phyloP scores from a whole-genome alignment of 2,113 vertebrate species.

The Carassius carassius region DNA sequence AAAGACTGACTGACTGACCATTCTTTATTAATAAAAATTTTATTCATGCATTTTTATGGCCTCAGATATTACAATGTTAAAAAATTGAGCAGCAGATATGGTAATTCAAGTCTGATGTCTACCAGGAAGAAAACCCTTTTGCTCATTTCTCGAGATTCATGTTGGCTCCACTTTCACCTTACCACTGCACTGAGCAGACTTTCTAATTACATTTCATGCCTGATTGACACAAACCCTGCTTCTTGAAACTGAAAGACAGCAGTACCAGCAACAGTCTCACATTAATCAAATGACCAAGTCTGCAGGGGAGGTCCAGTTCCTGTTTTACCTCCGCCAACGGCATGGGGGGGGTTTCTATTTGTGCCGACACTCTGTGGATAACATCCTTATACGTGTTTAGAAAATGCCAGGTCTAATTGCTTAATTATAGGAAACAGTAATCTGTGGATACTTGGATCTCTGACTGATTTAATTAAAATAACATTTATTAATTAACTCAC shows the following conservation, averaged over 20 bases:
- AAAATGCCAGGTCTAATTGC: slow-evolving; percentile 79
- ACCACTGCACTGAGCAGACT: not conserved
- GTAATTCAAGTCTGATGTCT: slow-evolving; percentile 26
- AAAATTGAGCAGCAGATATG: slow-evolving; percentile 62
- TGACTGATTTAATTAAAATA: slow-evolving; percentile 78
- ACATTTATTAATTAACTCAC: slow-evolving; percentile 86
- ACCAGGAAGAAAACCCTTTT: not conserved
- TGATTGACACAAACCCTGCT: slow-evolving; percentile 18
- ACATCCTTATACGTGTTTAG: slow-evolving; percentile 70
- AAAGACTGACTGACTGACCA: slow-evolving; percentile 55
- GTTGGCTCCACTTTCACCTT: not conserved
- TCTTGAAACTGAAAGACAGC: slow-evolving; percentile 37
- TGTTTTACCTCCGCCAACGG: not conserved
- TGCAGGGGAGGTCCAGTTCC: slow-evolving; percentile 24
- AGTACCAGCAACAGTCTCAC: slow-evolving; percentile 16
- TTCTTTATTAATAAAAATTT: slow-evolving; percentile 64
- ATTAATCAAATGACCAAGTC: slow-evolving; percentile 36
- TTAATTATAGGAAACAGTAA: slow-evolving; percentile 85
- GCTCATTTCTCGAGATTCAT: not conserved
- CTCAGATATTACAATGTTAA: slow-evolving; percentile 59
- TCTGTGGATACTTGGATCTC: slow-evolving; percentile 76
- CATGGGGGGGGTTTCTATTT: slow-evolving; percentile 1
- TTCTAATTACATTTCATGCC: slow-evolving; percentile 29
- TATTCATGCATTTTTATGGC: slow-evolving; percentile 67
- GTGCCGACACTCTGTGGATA: slow-evolving; percentile 13